Percentiles rank a stretch among this genome's conserved stretches.
phyloP scores from a whole-genome alignment of 1,140 invertebrate genomes.

The Dendroctonus valens region DNA sequence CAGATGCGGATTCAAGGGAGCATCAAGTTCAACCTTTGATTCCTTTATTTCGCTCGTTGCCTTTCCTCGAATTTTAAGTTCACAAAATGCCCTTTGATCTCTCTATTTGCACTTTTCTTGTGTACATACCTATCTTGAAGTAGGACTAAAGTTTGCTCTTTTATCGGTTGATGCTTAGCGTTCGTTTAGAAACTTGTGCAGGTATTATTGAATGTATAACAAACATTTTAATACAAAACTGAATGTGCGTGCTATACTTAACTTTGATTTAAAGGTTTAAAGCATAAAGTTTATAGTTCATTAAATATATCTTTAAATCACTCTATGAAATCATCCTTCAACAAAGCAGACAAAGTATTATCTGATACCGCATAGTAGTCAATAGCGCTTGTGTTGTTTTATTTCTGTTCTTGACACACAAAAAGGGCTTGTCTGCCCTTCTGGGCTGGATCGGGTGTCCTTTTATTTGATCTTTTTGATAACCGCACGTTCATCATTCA shows the following conservation, averaged over 20 bases:
- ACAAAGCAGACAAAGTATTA: neutral
- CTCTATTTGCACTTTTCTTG: conserved; percentile 21
- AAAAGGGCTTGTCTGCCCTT: conserved; percentile 11
- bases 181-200: conserved; percentile 1
- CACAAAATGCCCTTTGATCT: conserved; percentile 22
- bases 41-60: conserved; percentile 22
- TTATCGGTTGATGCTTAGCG: neutral
- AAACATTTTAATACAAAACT: too few relatives aligned
- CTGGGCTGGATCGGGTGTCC: conserved; percentile 6
- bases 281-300: neutral
- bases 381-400: conserved; percentile 7
- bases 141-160: conserved; percentile 17
- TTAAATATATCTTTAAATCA: neutral
- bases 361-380: conserved; percentile 2
- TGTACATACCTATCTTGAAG: conserved; percentile 24
- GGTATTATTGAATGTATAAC: conserved; percentile 2
- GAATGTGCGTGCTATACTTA: neutral
- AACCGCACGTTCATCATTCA: conserved; percentile 10
- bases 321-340: conserved; percentile 1
- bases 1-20: conserved; percentile 21
- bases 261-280: too few relatives aligned
- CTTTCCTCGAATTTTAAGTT: conserved; percentile 21
- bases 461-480: conserved; percentile 11
- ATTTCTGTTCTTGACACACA: conserved; percentile 15
- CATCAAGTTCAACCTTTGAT: conserved; percentile 20